phyloP scores from a whole-genome alignment of 2,888 invertebrate genomes.

The Lepeophtheirus nordmannii region DNA sequence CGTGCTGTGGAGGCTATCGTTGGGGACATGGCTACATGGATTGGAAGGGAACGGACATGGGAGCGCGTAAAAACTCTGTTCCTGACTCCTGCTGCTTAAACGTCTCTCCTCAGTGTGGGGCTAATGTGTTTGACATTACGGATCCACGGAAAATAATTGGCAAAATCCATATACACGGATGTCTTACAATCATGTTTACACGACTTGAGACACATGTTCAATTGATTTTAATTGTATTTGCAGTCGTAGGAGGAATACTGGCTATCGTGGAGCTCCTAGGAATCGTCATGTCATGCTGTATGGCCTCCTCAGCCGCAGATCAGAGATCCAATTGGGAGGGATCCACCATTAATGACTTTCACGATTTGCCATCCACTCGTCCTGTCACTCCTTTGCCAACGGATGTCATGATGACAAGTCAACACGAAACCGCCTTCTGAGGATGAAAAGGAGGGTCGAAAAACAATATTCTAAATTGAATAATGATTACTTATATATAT shows the following conservation, averaged over 20 bases:
- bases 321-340: neutral
- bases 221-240: conserved; percentile 16
- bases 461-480: no score
- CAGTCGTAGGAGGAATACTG: conserved; percentile 4
- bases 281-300: conserved; percentile 14
- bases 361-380: neutral
- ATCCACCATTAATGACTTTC: neutral
- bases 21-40: conserved; percentile 17
- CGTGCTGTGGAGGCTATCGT: conserved; percentile 22
- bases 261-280: conserved; percentile 9
- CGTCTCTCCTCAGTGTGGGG: conserved; percentile 16
- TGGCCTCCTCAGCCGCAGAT: neutral
- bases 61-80: conserved; percentile 19
- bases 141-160: conserved; percentile 13
- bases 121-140: conserved; percentile 17
- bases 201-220: conserved; percentile 21
- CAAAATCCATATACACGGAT: conserved; percentile 21
- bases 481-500: no score
- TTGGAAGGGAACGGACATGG: conserved; percentile 18
- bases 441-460: no score
- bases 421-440: neutral
- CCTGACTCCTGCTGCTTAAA: conserved; percentile 22
- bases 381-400: neutral
- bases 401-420: neutral
- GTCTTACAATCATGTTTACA: conserved; percentile 16